These are phyloP conservation scores for Hirundo rustica DNA, from an alignment of 2,797 vertebrate species.

Conservation along the genomic window DNA sequence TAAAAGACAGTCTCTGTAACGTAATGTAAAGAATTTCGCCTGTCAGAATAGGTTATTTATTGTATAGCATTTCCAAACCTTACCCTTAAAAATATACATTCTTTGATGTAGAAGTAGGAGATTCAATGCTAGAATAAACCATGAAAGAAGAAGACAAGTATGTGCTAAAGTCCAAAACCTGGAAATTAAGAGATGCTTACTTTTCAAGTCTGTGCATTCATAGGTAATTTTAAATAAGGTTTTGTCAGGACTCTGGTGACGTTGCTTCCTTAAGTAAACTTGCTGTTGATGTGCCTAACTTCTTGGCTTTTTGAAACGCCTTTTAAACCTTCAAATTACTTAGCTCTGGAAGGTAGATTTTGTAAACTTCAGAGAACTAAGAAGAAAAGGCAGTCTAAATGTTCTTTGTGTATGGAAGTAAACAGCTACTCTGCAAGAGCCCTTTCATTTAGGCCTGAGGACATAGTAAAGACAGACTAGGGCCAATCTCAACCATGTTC, in stretches of 20 bases:
- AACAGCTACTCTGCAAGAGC: background rate
- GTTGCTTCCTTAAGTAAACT: background rate
- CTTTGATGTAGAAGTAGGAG: background rate
- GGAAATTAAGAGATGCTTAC: background rate
- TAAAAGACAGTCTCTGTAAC: background rate
- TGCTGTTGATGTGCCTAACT: background rate
- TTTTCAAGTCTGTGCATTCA: background rate
- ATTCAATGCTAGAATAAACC: background rate
- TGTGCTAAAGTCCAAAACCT: background rate
- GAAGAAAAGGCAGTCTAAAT: background rate
- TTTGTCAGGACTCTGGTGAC: background rate
- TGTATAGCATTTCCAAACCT: background rate
- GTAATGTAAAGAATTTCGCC: background rate
- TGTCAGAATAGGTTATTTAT: background rate
- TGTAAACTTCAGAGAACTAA: background rate
- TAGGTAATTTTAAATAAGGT: background rate
- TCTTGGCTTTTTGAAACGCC: background rate
- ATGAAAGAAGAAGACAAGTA: background rate
- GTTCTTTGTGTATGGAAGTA: background rate
- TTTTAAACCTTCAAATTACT: background rate
- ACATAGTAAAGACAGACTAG: background rate
- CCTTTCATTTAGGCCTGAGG: background rate
- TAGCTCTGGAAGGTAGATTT: background rate
- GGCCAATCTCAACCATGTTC: background rate
- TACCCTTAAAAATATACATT: background rate